Evolutionary conservation across 2,888 invertebrate species (phyloP), one percentile per base, ranked within the genome.

Genomic region (Drosophila paranaensis): DNA sequence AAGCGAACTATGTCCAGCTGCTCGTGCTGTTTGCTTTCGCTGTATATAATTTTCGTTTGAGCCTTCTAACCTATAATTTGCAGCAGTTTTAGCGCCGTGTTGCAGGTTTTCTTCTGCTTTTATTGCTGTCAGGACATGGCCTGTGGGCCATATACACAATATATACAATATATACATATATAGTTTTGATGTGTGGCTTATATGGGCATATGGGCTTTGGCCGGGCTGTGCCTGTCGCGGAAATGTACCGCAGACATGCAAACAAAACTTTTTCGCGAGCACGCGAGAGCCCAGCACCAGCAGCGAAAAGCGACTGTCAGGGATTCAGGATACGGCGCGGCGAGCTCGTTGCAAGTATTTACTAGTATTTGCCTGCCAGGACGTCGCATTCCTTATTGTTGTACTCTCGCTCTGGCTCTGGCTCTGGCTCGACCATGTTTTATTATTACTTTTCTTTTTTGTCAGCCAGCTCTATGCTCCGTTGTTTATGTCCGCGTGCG

Each of bases 171-270:
- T 25, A 10, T 55, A 10, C 39, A 11, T 16, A 16, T 14, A 14
- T 39, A 54, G 27, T 33, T 48, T 48, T 11, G 39, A 54, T 30
- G 57, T 64, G 20, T 60, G 56, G 64, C 27, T 63, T 61, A 55
- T 65, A 35, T 45, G 30, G 79, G 79, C 76, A 71, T 77, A 71
- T 75, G 79, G 37, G 42, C 45, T 62, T 45, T 20, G 33, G 55
- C 46, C 50, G 27, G 62, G 60, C 66, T 72, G 90, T 88, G 89
- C 88, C 88, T 89, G 88, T 89, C 88, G 89, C 88, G 85, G 90
- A 89, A 90, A 88, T 88, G 88, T 90, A 78, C 85, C 81, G 78
- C 85, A 89, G 85, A 90, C 88, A 88, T 90, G 88, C 88, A 90
- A 88, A 84, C 85, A 88, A 90, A 88, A 87, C 86, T 87, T 87